A percentile compares a stretch with the other conserved stretches of the same genome.
These are phyloP conservation scores for Agonopterix heracliana DNA, from an alignment of 2,888 invertebrate species.

Conservation along the genomic window DNA sequence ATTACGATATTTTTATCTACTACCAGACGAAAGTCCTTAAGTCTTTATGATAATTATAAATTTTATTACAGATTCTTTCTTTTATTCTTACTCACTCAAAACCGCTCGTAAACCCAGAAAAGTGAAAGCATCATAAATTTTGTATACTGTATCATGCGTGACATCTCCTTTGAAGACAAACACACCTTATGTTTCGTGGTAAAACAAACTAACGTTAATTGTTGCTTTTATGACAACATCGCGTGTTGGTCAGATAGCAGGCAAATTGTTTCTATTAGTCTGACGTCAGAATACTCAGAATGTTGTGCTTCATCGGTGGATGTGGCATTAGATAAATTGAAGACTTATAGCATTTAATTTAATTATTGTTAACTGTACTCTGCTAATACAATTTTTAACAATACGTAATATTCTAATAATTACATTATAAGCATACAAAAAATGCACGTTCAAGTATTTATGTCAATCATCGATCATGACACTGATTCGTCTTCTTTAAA, in stretches of 20 bases:
- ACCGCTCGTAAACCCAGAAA: conserved; percentile 27
- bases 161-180: conserved; percentile 62
- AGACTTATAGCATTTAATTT: no score
- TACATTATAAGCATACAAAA: no score
- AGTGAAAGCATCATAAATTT: conserved; percentile 41
- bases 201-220: conserved; percentile 67
- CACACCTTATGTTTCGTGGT: conserved; percentile 39
- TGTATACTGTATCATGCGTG: conserved; percentile 41
- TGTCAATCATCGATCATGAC: no score
- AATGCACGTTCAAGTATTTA: no score
- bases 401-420: no score
- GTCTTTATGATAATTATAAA: no score
- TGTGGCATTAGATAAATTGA: conserved; percentile 3
- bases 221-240: conserved; percentile 64
- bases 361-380: no score
- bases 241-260: conserved; percentile 58
- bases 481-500: no score
- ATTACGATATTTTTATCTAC: no score
- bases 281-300: conserved; percentile 8
- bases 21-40: no score
- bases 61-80: conserved; percentile 16
- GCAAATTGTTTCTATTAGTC: conserved; percentile 50
- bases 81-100: conserved; percentile 22
- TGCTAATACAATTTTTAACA: no score
- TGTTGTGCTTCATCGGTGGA: conserved; percentile 1